Percentiles rank a stretch among this genome's conserved stretches.
Evolutionary conservation across 2,888 invertebrate genomes (phyloP).

Genomic region (Protophormia terraenovae): DNA sequence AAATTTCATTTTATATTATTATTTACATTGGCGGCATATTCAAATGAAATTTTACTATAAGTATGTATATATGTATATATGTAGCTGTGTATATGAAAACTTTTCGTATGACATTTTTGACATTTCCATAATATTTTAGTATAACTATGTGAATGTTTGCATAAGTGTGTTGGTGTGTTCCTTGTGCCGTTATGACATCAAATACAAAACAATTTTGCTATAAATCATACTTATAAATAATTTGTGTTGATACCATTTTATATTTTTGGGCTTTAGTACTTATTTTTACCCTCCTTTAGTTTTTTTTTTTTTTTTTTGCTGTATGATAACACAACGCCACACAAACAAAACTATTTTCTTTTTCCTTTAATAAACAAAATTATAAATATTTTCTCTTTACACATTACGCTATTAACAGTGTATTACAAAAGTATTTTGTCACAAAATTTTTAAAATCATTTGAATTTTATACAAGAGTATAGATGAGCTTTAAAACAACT

Average conservation of each 20-base stretch:
- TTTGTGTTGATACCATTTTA: conserved; percentile 26
- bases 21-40: neutral
- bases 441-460: no score
- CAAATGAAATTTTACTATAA: neutral
- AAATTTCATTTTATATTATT: neutral
- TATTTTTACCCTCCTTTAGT: neutral
- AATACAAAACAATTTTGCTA: neutral
- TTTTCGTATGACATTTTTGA: conserved; percentile 28
- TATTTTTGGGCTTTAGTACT: conserved; percentile 5
- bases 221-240: conserved; percentile 44
- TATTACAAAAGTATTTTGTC: neutral
- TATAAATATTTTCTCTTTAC: neutral
- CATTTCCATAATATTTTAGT: neutral
- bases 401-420: neutral
- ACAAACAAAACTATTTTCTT: neutral
- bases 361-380: neutral
- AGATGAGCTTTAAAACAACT: no score
- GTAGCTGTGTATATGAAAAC: neutral
- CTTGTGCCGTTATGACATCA: conserved; percentile 18
- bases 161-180: neutral
- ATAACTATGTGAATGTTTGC: no score
- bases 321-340: neutral
- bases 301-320: neutral
- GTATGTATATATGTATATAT: neutral
- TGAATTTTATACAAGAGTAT: no score